Evolutionary conservation across 2,113 vertebrate species (phyloP).

Genomic region (Rhinogobius similis): DNA sequence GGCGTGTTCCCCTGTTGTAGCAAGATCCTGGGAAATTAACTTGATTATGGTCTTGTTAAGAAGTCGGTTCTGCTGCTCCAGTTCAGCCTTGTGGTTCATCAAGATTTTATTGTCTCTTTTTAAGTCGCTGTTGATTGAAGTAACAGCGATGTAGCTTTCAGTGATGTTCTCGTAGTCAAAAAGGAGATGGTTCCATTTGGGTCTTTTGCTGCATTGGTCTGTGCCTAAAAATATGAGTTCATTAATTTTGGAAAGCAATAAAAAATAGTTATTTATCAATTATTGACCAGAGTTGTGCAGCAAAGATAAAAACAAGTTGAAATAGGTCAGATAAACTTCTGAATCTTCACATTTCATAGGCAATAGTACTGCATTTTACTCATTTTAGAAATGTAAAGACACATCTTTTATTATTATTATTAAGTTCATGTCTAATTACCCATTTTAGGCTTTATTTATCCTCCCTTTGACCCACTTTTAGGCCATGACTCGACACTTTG

Average conservation of each 20-base stretch:
- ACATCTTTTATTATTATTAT: too few species aligned
- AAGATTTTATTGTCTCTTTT: conserved; percentile 8
- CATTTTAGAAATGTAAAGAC: too few species aligned
- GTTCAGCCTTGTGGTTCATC: not conserved
- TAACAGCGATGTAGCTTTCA: not conserved
- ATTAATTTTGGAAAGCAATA: not conserved
- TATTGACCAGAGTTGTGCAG: too few species aligned
- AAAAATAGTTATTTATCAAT: not conserved
- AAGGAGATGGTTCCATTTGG: conserved; percentile 9
- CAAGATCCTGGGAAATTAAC: not conserved
- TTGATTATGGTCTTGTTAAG: conserved; percentile 17
- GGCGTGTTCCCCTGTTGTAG: not conserved
- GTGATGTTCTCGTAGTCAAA: conserved; percentile 42
- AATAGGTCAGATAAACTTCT: too few species aligned
- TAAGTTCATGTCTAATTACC: too few species aligned
- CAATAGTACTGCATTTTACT: too few species aligned
- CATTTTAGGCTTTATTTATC: not conserved
- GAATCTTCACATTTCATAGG: too few species aligned
- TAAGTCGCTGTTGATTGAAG: not conserved
- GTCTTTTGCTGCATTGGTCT: not conserved
- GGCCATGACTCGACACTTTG: not conserved
- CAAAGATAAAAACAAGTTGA: too few species aligned
- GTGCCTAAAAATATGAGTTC: too few species aligned
- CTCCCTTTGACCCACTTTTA: not conserved
- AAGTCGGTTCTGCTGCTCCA: not conserved